Percentiles rank a stretch among this genome's conserved stretches.
phyloP scores from a whole-genome alignment of 2,888 invertebrate species.

The Ornithoptera alexandrae region DNA sequence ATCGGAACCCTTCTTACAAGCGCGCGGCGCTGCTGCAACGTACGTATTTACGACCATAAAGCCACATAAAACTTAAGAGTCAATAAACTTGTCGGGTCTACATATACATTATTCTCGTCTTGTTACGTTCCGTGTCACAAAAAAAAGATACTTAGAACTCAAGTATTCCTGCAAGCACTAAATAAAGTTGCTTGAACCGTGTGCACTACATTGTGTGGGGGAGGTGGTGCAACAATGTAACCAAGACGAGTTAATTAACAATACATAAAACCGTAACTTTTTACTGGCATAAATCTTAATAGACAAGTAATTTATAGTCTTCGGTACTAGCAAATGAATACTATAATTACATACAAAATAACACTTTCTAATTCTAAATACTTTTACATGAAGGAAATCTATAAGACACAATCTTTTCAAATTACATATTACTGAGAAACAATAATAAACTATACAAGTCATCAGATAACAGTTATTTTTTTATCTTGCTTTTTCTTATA shows the following conservation, averaged over 20 bases:
- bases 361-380: background rate
- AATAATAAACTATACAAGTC: background rate
- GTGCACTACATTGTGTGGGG: conserved; percentile 31
- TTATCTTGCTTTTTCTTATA: too few species aligned
- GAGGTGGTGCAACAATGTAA: conserved; percentile 26
- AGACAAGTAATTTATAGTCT: conserved; percentile 9
- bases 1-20: conserved; percentile 9
- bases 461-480: too few species aligned
- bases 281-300: conserved; percentile 16
- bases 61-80: conserved; percentile 30
- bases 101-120: conserved; percentile 33
- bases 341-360: background rate
- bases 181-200: conserved; percentile 41
- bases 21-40: conserved; percentile 19
- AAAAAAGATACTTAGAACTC: conserved; percentile 23
- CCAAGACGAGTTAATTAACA: conserved; percentile 34
- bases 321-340: background rate
- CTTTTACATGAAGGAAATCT: conserved; percentile 1
- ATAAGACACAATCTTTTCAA: background rate
- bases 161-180: conserved; percentile 36
- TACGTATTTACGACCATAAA: conserved; percentile 26
- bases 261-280: conserved; percentile 18
- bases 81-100: conserved; percentile 36
- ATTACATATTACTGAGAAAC: background rate
- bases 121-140: conserved; percentile 34